These are phyloP conservation scores for Leptodactylus fuscus DNA, from an alignment of 2,113 vertebrate species.

Conservation along the genomic window DNA sequence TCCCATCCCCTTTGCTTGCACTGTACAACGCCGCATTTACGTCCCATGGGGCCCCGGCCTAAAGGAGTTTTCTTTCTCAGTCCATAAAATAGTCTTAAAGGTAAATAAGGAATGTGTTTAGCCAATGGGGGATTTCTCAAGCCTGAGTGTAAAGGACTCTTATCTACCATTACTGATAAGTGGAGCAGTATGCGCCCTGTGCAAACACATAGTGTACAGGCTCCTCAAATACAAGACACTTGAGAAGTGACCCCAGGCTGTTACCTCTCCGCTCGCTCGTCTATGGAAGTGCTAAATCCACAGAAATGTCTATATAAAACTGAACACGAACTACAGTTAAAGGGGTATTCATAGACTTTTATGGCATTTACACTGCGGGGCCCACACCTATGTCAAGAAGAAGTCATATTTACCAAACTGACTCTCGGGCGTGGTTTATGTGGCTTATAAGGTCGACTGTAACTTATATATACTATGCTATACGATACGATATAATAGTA, in stretches of 20 bases:
- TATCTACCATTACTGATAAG: slow-evolving; percentile 29
- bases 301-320: neutral
- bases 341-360: neutral
- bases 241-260: neutral
- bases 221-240: neutral
- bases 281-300: neutral
- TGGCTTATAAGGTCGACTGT: no score
- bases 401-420: no score
- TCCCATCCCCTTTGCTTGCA: no score
- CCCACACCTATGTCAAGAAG: neutral
- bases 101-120: neutral
- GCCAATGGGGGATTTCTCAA: neutral
- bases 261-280: neutral
- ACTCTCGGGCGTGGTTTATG: no score
- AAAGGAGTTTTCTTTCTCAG: no score
- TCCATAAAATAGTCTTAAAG: no score
- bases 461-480: no score
- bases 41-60: no score
- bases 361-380: no score
- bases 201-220: neutral
- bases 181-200: neutral
- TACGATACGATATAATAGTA: no score
- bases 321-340: neutral
- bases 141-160: neutral
- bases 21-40: no score